Evolutionary conservation across 2,888 invertebrate species (phyloP).

Genomic region (Synergus umbraculus): DNA sequence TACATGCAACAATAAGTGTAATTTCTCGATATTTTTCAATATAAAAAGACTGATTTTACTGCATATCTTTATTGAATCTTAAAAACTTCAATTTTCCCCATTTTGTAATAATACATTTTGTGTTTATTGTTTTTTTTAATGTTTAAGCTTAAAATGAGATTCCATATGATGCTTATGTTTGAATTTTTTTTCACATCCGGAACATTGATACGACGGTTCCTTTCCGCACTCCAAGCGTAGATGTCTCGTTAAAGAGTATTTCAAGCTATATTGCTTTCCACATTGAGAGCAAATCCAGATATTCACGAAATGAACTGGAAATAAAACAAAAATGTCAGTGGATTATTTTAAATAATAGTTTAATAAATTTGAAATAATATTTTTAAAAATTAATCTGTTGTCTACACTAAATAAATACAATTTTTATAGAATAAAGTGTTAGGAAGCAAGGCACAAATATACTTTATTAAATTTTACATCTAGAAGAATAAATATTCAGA

Average conservation of each 20-base stretch:
- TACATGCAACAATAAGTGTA: background rate
- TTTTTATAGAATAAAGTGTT: background rate
- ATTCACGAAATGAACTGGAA: background rate
- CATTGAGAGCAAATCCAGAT: slow-evolving; percentile 48
- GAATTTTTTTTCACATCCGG: slow-evolving; percentile 72
- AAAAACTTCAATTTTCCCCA: background rate
- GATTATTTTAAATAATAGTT: background rate
- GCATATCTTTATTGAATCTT: background rate
- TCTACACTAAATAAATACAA: background rate
- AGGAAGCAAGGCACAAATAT: background rate
- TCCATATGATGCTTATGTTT: slow-evolving; percentile 75
- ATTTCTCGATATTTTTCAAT: background rate
- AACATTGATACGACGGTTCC: slow-evolving; percentile 68
- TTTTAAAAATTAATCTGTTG: background rate
- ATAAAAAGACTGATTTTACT: background rate
- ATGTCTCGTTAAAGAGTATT: slow-evolving; percentile 52
- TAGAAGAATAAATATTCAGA: too few species aligned
- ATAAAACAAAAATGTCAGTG: background rate
- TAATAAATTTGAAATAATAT: too few species aligned
- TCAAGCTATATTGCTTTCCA: slow-evolving; percentile 52
- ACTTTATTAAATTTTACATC: too few species aligned
- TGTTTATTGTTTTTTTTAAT: background rate
- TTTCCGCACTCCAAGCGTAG: slow-evolving; percentile 69
- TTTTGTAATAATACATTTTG: background rate
- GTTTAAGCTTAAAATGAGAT: slow-evolving; percentile 1